These are phyloP conservation scores for Bactericera cockerelli DNA, from an alignment of 1,140 invertebrate genomes.

Conservation along the genomic window DNA sequence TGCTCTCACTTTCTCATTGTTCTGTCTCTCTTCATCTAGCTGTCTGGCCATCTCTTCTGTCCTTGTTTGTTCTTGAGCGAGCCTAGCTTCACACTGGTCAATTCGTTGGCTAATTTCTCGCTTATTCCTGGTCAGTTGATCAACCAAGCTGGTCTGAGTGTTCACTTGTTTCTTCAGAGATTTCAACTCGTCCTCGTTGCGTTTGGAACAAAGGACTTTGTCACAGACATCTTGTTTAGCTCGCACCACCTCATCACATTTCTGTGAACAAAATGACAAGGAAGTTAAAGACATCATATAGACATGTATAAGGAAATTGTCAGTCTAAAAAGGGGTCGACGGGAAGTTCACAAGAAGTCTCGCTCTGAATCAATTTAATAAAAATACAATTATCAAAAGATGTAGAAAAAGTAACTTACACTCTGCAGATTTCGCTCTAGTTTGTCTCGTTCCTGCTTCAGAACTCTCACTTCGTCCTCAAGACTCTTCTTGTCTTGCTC, in stretches of 20 bases:
- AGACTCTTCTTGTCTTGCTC: not conserved
- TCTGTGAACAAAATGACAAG: not conserved
- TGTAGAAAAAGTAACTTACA: conserved; percentile 2
- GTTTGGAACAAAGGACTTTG: not conserved
- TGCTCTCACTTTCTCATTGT: not conserved
- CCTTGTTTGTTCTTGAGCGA: too few species aligned
- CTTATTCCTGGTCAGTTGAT: not conserved
- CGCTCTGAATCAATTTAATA: too few species aligned
- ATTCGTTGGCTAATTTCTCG: not conserved
- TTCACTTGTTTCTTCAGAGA: not conserved
- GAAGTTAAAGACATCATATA: too few species aligned
- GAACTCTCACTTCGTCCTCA: not conserved
- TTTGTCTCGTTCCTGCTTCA: not conserved
- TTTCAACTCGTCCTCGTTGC: not conserved
- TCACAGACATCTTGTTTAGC: not conserved
- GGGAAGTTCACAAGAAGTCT: too few species aligned
- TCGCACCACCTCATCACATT: not conserved
- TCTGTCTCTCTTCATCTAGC: not conserved
- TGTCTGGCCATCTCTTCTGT: too few species aligned
- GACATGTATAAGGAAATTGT: too few species aligned
- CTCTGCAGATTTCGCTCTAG: not conserved
- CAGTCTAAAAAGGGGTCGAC: too few species aligned
- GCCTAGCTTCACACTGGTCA: too few species aligned
- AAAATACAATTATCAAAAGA: too few species aligned
- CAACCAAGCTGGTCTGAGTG: not conserved